These are phyloP conservation scores for Folsomia candida DNA, from an alignment of 2,888 invertebrate genomes.

Conservation along the genomic window DNA sequence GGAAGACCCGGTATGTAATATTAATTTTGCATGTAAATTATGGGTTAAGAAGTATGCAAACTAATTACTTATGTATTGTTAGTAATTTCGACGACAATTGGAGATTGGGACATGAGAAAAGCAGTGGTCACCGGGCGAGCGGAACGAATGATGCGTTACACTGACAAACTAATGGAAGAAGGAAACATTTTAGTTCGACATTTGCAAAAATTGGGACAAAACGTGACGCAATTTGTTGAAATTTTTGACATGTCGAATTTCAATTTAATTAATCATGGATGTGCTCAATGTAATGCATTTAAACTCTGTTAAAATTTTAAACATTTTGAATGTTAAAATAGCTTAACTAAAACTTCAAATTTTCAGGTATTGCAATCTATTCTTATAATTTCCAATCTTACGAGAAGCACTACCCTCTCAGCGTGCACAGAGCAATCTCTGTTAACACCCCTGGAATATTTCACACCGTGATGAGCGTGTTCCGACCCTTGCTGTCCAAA, in stretches of 20 bases:
- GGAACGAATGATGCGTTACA: neutral
- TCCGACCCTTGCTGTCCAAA: neutral
- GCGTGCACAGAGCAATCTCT: neutral
- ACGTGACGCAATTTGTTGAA: neutral
- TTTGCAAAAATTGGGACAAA: neutral
- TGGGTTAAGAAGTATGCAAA: too few relatives aligned
- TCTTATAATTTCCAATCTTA: neutral
- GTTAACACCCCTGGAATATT: too few relatives aligned
- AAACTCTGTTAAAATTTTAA: too few relatives aligned
- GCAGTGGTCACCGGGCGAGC: neutral
- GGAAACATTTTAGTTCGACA: neutral
- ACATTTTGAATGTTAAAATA: too few relatives aligned
- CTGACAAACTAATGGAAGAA: neutral
- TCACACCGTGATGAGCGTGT: neutral
- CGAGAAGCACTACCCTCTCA: neutral
- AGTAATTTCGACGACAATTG: neutral
- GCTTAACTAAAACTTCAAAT: neutral
- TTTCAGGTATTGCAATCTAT: neutral
- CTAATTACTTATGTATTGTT: too few relatives aligned
- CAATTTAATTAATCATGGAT: neutral
- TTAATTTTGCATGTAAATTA: too few relatives aligned
- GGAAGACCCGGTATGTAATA: neutral
- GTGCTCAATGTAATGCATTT: neutral
- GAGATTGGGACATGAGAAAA: neutral
- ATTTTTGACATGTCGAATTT: neutral